Conservation (phyloP, 2,888 invertebrate species). For the Saturnia japonica region DNA sequence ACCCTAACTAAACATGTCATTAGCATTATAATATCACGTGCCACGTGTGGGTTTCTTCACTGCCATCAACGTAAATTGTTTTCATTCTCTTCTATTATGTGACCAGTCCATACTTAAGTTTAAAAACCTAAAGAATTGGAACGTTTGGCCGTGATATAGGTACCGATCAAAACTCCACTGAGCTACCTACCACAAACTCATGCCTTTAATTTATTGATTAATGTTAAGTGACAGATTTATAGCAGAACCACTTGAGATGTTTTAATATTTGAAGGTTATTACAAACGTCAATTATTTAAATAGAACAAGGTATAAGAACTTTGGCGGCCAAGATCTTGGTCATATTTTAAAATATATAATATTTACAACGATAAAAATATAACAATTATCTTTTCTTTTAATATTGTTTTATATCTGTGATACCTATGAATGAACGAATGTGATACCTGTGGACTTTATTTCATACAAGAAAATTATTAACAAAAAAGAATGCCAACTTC, state of each 20-base stretch:
- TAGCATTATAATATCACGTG: background rate
- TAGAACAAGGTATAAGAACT: background rate
- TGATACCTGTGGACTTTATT: too few species aligned
- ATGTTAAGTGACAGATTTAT: conserved; percentile 9
- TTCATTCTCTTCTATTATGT: too few species aligned
- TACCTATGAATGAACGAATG: too few species aligned
- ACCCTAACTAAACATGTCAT: background rate
- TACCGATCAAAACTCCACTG: background rate
- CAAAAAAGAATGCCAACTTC: too few species aligned
- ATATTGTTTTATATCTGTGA: background rate
- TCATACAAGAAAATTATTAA: too few species aligned
- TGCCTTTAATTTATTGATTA: background rate
- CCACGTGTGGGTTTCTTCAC: background rate
- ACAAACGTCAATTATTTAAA: conserved; percentile 2
- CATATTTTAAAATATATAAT: background rate
- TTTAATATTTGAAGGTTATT: conserved; percentile 1
- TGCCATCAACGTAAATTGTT: background rate
- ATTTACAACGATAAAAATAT: background rate
- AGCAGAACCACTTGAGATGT: background rate
- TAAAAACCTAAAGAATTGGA: background rate
- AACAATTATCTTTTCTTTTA: background rate
- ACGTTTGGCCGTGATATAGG: background rate
- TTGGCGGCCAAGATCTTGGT: background rate
- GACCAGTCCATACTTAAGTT: too few species aligned
- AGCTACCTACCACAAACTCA: background rate